These are phyloP conservation scores for Scaptomyza cyrtandrae DNA, from an alignment of 2,888 invertebrate genomes.

Conservation along the genomic window DNA sequence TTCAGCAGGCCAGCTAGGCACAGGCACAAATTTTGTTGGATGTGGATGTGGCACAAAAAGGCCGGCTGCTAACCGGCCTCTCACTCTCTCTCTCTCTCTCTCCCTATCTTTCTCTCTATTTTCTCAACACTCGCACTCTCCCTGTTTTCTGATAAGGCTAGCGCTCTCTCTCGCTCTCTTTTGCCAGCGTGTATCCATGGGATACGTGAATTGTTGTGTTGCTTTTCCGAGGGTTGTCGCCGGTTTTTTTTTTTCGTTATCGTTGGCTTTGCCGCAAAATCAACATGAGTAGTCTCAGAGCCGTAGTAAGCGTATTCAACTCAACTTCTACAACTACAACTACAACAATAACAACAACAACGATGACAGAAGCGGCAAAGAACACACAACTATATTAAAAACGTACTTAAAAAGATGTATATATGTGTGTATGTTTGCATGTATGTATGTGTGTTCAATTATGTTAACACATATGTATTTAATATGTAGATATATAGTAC, in stretches of 20 bases:
- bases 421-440: constrained; percentile 2
- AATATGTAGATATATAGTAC: constrained; percentile 9
- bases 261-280: constrained; percentile 54
- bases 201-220: constrained; percentile 43
- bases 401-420: constrained; percentile 17
- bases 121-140: constrained; percentile 11
- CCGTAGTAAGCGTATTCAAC: constrained; percentile 41
- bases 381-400: background rate
- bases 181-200: constrained; percentile 55
- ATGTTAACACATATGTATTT: background rate
- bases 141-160: background rate
- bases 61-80: constrained; percentile 58
- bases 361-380: constrained; percentile 13
- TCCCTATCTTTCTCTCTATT: constrained; percentile 18
- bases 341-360: no score
- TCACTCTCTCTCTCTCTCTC: constrained; percentile 13
- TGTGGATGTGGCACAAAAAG: constrained; percentile 63
- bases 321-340: background rate
- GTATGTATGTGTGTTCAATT: constrained; percentile 7
- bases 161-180: background rate
- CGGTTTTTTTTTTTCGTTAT: constrained; percentile 20
- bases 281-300: constrained; percentile 44
- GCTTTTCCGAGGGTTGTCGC: constrained; percentile 61
- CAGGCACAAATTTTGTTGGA: constrained; percentile 28
- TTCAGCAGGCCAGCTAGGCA: constrained; percentile 35